Evolutionary conservation across 2,113 vertebrate species (phyloP).

Genomic region (Cyprinodon variegatus): DNA sequence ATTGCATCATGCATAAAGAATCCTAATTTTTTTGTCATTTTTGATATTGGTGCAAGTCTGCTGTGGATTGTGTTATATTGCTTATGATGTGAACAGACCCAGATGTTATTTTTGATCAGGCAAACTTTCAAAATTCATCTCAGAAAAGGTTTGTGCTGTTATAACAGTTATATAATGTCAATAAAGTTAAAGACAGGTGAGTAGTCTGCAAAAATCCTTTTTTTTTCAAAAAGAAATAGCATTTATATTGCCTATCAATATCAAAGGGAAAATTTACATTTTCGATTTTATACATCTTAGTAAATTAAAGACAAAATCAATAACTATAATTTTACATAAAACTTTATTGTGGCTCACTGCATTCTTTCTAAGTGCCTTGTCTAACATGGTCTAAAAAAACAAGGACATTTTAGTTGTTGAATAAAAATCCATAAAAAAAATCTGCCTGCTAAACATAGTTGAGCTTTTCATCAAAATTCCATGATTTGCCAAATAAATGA

Average conservation of each 20-base stretch:
- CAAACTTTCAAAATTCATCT: too few relatives aligned
- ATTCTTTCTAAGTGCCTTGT: neutral
- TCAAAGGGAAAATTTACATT: too few relatives aligned
- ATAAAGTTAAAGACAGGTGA: too few relatives aligned
- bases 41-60: too few relatives aligned
- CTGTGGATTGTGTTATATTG: too few relatives aligned
- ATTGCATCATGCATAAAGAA: too few relatives aligned
- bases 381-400: neutral
- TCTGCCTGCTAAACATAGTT: conserved; percentile 19
- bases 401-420: conserved; percentile 6
- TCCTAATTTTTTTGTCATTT: neutral
- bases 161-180: too few relatives aligned
- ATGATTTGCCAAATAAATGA: conserved; percentile 28
- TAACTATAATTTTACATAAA: neutral
- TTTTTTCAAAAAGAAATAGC: too few relatives aligned
- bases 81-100: neutral
- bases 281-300: too few relatives aligned
- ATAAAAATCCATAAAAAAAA: conserved; percentile 30
- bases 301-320: neutral
- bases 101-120: neutral
- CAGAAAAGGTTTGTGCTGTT: too few relatives aligned
- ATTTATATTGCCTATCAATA: too few relatives aligned
- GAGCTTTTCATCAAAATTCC: conserved; percentile 21
- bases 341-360: neutral
- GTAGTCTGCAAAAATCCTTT: too few relatives aligned